Percentiles rank a stretch among this genome's conserved stretches.
Conservation (phyloP, 2,113 vertebrate genomes). For the Balaeniceps rex region DNA sequence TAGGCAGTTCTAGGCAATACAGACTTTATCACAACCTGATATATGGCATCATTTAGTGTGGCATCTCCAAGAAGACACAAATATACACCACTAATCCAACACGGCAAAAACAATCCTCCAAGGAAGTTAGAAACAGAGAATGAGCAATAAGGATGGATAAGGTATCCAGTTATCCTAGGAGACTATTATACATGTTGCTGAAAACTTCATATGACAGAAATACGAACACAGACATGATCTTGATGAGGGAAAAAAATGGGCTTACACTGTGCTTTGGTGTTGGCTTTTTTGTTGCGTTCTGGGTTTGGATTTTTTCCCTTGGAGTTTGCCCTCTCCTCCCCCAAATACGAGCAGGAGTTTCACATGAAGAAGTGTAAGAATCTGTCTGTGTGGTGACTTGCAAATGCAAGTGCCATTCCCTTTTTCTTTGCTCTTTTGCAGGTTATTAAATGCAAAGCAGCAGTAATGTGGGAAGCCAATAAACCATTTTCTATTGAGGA, state of each 20-base stretch:
- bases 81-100: not conserved
- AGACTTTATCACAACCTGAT: not conserved
- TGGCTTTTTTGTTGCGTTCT: not conserved
- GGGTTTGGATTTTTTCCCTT: not conserved
- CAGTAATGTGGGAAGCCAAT: slow-evolving; percentile 83
- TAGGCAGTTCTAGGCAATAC: not conserved
- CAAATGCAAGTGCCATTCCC: not conserved
- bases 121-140: not conserved
- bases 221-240: not conserved
- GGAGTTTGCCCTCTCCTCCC: not conserved
- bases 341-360: not conserved
- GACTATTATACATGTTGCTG: not conserved
- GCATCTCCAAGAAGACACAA: not conserved
- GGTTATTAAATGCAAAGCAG: slow-evolving; percentile 88
- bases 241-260: not conserved
- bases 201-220: not conserved
- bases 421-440: slow-evolving; percentile 37
- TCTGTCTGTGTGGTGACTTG: not conserved
- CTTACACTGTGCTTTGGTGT: not conserved
- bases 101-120: not conserved
- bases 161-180: not conserved
- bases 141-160: not conserved
- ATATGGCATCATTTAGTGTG: not conserved
- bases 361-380: not conserved
- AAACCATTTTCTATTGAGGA: slow-evolving; percentile 84